Conservation (phyloP, 2,888 invertebrate genomes). For the Rhabditophanes sp. region DNA sequence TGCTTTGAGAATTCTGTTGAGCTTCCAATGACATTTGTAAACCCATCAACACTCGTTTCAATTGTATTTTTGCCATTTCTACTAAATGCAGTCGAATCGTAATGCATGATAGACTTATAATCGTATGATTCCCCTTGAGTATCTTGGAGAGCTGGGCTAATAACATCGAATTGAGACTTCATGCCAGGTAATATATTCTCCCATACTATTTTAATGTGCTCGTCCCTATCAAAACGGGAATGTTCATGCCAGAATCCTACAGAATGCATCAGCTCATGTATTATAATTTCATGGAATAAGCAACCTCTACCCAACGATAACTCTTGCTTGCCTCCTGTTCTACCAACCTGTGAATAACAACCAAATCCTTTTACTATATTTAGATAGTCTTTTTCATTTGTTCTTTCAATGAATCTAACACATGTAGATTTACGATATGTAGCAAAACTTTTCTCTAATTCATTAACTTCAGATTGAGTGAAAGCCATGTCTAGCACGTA, state of each 20-base stretch:
- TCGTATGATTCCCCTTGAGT: slow-evolving; percentile 41
- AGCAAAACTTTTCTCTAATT: slow-evolving; percentile 33
- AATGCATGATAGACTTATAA: slow-evolving; percentile 40
- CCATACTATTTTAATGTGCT: slow-evolving; percentile 44
- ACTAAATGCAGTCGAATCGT: slow-evolving; percentile 42
- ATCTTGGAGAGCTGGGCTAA: slow-evolving; percentile 36
- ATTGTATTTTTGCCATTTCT: slow-evolving; percentile 42
- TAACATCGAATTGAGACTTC: slow-evolving; percentile 42
- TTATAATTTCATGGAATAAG: slow-evolving; percentile 42
- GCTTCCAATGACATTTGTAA: slow-evolving; percentile 39
- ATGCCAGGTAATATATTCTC: slow-evolving; percentile 45
- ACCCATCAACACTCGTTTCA: slow-evolving; percentile 30
- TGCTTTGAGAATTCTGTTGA: slow-evolving; percentile 34
- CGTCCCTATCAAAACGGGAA: slow-evolving; percentile 45
- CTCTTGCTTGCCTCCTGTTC: slow-evolving; percentile 40
- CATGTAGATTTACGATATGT: slow-evolving; percentile 43
- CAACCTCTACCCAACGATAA: slow-evolving; percentile 38
- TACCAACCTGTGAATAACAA: slow-evolving; percentile 43
- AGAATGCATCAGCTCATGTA: slow-evolving; percentile 39
- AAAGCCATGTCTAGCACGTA: slow-evolving; percentile 40
- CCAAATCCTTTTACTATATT: slow-evolving; percentile 40
- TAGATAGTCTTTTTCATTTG: slow-evolving; percentile 43
- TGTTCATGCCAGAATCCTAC: slow-evolving; percentile 43
- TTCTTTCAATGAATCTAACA: slow-evolving; percentile 39
- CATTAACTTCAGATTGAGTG: slow-evolving; percentile 25